Evolutionary conservation across 2,113 vertebrate genomes (phyloP), one percentile per base, ranked within the genome.

Genomic region (Struthidea cinerea): DNA sequence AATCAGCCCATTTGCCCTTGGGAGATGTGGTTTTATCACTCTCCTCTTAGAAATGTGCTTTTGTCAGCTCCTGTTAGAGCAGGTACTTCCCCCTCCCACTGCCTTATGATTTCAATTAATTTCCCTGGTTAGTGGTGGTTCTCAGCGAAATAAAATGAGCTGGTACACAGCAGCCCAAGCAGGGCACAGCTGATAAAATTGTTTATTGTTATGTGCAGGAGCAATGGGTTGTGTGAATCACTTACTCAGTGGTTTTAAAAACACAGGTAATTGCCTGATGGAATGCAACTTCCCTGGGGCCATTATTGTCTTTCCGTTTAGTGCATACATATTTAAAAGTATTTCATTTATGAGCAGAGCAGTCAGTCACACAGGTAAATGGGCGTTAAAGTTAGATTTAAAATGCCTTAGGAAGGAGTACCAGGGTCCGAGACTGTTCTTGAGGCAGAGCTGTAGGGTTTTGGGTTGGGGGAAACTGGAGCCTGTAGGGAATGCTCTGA

Each of bases 41-140:
- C 55, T 74, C 46, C 59, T 80, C 64, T 18, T 26, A 19, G 61
- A 83, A 91, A 80, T 47, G 67, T 83, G 78, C 94, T 96, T 50
- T 91, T 87, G 84, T 93, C 91, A 85, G 92, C 91, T 87, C 46
- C 89, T 93, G 59, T 13, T 93, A 10, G 37, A 76, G 82, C 78
- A 74, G 50, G 65, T 87, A 56, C 84, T 69, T 79, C 67, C 37
- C 85, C 47, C 5, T 94, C 87, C 74, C 4, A 1, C 59, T 65
- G 24, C 60, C 63, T 86, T 57, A 16, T 56, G 60, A 85, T 92
- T 86, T 77, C 87, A 93, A 37, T 95, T 96, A 83, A 97, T 95
- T 96, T 83, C 71, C 81, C 70, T 63, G 90, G 26, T 94, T 90
- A n/a, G 75, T 42, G 52, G n/a, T 74, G 59, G 82, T 77, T 91